Percentiles rank a stretch among this genome's conserved stretches.
Conservation (phyloP, 2,797 vertebrate species). For the Gobionotothen gibberifrons region DNA sequence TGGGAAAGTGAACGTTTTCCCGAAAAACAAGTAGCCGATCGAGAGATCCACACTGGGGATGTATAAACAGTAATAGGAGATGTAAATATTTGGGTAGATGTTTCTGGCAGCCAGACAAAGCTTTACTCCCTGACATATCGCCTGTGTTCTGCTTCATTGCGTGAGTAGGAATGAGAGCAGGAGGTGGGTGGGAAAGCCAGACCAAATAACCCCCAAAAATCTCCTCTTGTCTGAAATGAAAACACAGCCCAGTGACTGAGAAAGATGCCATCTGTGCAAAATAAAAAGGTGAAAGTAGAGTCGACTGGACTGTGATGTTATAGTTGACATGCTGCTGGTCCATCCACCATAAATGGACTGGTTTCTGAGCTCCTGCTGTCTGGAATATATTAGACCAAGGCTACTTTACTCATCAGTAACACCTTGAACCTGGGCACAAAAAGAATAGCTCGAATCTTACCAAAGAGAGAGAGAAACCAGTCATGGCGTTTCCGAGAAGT, state of each 20-base stretch:
- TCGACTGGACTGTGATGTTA: slow-evolving; percentile 47
- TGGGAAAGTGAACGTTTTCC: slow-evolving; percentile 81
- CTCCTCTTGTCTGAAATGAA: slow-evolving; percentile 77
- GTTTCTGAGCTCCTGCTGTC: slow-evolving; percentile 29
- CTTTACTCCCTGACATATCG: slow-evolving; percentile 84
- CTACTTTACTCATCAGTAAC: slow-evolving; percentile 14
- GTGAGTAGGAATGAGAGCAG: slow-evolving; percentile 80
- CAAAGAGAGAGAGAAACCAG: slow-evolving; percentile 4
- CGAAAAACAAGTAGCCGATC: slow-evolving; percentile 86
- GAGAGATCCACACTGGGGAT: slow-evolving; percentile 85
- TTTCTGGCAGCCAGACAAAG: slow-evolving; percentile 90
- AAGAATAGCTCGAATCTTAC: slow-evolving; percentile 5
- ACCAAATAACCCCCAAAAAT: slow-evolving; percentile 81
- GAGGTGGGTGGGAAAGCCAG: slow-evolving; percentile 77
- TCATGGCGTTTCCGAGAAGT: background rate
- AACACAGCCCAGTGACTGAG: slow-evolving; percentile 76
- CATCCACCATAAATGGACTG: slow-evolving; percentile 53
- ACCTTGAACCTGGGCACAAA: background rate
- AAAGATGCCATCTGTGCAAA: slow-evolving; percentile 80
- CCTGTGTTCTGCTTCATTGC: slow-evolving; percentile 83
- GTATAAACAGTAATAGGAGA: slow-evolving; percentile 97
- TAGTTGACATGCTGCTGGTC: slow-evolving; percentile 48
- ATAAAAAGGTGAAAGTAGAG: slow-evolving; percentile 73
- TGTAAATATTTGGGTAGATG: slow-evolving; percentile 96
- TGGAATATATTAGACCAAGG: slow-evolving; percentile 13